Conservation (phyloP, 2,888 invertebrate species). For the Ariolimax columbianus region DNA sequence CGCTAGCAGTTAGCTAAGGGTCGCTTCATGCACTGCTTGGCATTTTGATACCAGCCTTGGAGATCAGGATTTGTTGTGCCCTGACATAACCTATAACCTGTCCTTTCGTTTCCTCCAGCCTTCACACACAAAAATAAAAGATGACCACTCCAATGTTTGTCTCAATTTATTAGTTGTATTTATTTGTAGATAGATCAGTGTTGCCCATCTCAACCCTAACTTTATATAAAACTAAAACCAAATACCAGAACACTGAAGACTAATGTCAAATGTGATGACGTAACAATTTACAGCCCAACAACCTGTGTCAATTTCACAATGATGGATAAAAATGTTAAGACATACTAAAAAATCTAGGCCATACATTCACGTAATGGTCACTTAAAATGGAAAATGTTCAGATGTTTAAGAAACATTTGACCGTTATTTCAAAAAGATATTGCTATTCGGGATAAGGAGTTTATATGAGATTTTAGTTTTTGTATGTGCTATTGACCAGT, state of each 20-base stretch:
- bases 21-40: too few species aligned
- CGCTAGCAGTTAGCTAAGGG: too few species aligned
- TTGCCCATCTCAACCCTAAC: conserved; percentile 10
- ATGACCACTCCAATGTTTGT: background rate
- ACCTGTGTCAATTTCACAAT: background rate
- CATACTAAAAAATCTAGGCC: background rate
- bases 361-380: background rate
- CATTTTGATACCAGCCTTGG: too few species aligned
- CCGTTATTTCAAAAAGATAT: background rate
- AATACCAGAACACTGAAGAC: conserved; percentile 1
- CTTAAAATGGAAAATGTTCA: background rate
- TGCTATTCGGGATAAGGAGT: too few species aligned
- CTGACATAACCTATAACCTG: too few species aligned
- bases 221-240: background rate
- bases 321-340: background rate
- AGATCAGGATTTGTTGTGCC: too few species aligned
- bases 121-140: background rate
- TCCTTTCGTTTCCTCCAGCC: too few species aligned
- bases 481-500: too few species aligned
- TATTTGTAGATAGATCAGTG: conserved; percentile 12
- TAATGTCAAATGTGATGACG: background rate
- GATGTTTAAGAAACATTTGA: background rate
- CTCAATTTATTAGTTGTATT: conserved; percentile 21
- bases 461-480: too few species aligned
- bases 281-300: background rate